Evolutionary conservation across 2,113 vertebrate genomes (phyloP), one percentile per base, ranked within the genome.

Genomic region (Dasyprocta punctata): DNA sequence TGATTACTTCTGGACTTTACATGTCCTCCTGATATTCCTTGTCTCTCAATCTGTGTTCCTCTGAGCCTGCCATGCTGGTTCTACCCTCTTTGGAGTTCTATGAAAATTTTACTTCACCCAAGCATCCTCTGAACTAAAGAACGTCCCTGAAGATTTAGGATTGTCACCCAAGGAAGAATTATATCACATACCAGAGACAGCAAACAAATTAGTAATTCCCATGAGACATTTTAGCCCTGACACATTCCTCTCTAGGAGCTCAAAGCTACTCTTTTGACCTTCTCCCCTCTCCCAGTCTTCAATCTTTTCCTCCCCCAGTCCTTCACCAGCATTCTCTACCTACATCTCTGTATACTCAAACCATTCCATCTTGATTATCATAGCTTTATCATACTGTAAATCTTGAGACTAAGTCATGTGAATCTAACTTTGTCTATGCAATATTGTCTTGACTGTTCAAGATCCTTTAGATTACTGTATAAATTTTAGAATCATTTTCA

Each of bases 391-490:
- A 83, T 69, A n/a, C 33, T n/a, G 36, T 52, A 92, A 65, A 28
- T 83, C n/a, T 85, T 86, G 16, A 95, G 78, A 82, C 80, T 56
- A 71, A 91, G 73, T 75, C 52, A 91, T 56, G 9, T 56, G 84
- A 92, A 44, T 24, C n/a, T 95, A 92, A 49, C 38, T 92, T 96
- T 67, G n/a, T 36, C 41, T 86, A 96, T 85, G 92, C 71, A 91
- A 58, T 88, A 90, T 73, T 91, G 24, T 91, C 86, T 91, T 96
- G 54, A 89, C 33, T 92, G n/a, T 92, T 95, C 11, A 78, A 95
- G 30, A 84, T 89, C 20, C 7, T 96, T 61, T 84, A 8, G 61
- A 54, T 61, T 86, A 77, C 33, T 58, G 91, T 80, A 83, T 82
- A 86, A 38, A 91, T 38, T 94, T 91, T 87, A 94, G 63, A 83